A percentile compares a stretch with the other conserved stretches of the same genome.
These are phyloP conservation scores for Eilema caniola DNA, from an alignment of 2,888 invertebrate species.

Conservation along the genomic window DNA sequence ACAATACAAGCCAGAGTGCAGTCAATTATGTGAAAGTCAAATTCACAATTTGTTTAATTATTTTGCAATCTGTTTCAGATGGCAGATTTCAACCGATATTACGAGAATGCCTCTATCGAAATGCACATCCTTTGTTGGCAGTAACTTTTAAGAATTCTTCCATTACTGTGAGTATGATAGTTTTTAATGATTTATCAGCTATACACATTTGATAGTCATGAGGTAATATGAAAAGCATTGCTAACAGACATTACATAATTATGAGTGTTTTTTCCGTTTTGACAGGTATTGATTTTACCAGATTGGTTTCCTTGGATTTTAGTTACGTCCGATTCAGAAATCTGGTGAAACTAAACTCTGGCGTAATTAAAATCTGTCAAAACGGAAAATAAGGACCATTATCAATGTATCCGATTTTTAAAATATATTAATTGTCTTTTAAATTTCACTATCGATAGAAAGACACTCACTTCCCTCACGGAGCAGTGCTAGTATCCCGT, in stretches of 20 bases:
- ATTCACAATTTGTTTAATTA: neutral
- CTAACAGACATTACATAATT: too few relatives aligned
- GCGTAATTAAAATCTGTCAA: too few relatives aligned
- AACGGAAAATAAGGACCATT: too few relatives aligned
- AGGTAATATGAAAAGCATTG: too few relatives aligned
- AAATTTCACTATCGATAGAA: conserved; percentile 57
- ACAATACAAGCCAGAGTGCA: neutral
- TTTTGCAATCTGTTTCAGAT: conserved; percentile 81
- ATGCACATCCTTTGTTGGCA: conserved; percentile 89
- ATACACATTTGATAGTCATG: too few relatives aligned
- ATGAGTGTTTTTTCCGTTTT: too few relatives aligned
- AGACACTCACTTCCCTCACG: conserved; percentile 91
- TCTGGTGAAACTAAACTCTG: too few relatives aligned
- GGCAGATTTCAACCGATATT: conserved; percentile 92
- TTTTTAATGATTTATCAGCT: too few relatives aligned
- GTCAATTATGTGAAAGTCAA: neutral
- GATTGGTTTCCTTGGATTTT: too few relatives aligned
- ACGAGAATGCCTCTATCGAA: conserved; percentile 90
- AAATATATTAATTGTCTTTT: neutral
- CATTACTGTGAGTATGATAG: conserved; percentile 79
- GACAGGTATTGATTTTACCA: too few relatives aligned
- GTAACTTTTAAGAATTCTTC: conserved; percentile 92
- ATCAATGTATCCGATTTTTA: too few relatives aligned
- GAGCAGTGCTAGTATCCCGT: conserved; percentile 91
- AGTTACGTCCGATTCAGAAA: too few relatives aligned